phyloP scores from a whole-genome alignment of 2,888 invertebrate species.

The Andrena praecox region DNA sequence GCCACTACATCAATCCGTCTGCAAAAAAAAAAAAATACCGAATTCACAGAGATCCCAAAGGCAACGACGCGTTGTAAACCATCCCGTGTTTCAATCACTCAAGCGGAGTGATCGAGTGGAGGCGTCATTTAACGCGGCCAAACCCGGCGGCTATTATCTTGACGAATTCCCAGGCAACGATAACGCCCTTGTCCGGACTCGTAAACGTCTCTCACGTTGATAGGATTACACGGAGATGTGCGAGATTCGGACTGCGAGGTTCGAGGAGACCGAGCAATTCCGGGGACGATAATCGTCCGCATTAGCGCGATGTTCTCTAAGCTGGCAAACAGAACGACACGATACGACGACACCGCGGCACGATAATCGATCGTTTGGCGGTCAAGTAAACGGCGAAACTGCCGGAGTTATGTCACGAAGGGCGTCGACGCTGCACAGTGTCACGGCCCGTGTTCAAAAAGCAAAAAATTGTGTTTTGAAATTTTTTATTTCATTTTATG shows the following conservation, averaged over 20 bases:
- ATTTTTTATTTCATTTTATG: too few relatives aligned
- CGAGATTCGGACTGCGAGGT: slow-evolving; percentile 15
- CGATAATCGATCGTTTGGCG: slow-evolving; percentile 53
- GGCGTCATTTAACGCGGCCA: neutral
- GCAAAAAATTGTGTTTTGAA: too few relatives aligned
- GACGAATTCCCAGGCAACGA: slow-evolving; percentile 37
- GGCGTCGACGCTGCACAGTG: neutral
- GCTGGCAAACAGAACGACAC: slow-evolving; percentile 57
- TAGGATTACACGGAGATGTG: slow-evolving; percentile 60
- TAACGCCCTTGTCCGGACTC: slow-evolving; percentile 45
- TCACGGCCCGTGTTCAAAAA: too few relatives aligned
- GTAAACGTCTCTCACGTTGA: slow-evolving; percentile 66
- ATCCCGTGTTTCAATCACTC: slow-evolving; percentile 3
- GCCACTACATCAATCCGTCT: too few relatives aligned
- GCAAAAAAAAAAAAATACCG: too few relatives aligned
- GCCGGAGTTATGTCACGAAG: neutral
- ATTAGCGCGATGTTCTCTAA: slow-evolving; percentile 64
- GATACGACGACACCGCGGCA: slow-evolving; percentile 39
- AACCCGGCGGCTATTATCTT: slow-evolving; percentile 18
- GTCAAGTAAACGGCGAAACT: neutral
- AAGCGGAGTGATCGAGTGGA: neutral
- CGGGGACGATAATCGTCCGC: slow-evolving; percentile 66
- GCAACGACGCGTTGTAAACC: neutral
- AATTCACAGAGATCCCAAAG: too few relatives aligned
- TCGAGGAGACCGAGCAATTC: slow-evolving; percentile 60